phyloP scores from a whole-genome alignment of 2,888 invertebrate species.

The Spisula subtruncata region DNA sequence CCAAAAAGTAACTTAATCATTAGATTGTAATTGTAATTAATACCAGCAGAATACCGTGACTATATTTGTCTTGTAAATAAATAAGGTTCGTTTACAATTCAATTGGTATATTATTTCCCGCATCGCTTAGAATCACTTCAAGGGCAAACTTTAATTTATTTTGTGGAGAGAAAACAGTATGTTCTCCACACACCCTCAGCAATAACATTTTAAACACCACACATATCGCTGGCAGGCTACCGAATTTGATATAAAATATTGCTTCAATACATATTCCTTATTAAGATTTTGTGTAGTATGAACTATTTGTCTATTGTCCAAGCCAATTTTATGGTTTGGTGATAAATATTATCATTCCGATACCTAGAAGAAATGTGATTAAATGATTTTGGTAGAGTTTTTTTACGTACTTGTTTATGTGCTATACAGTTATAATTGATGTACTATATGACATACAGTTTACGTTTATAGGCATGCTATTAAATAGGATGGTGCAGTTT shows the following conservation, averaged over 20 bases:
- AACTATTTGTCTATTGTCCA: neutral
- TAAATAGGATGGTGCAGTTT: too few relatives aligned
- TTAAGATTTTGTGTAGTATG: neutral
- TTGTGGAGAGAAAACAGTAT: neutral
- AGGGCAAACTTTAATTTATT: neutral
- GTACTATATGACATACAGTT: too few relatives aligned
- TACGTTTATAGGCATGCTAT: too few relatives aligned
- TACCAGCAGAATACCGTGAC: too few relatives aligned
- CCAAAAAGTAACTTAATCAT: too few relatives aligned
- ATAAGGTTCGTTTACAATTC: neutral
- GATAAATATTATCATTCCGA: neutral
- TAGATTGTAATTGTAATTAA: too few relatives aligned
- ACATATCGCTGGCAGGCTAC: neutral
- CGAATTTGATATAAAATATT: neutral
- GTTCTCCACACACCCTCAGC: neutral
- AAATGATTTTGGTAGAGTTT: too few relatives aligned
- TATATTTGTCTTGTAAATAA: neutral
- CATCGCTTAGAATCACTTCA: neutral
- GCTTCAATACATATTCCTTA: constrained; percentile 6
- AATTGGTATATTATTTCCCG: neutral
- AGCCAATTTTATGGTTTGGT: constrained; percentile 5
- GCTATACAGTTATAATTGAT: too few relatives aligned
- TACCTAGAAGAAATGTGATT: neutral
- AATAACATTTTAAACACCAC: neutral
- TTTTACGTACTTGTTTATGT: neutral